These are phyloP conservation scores for Leucophenga montana DNA, from an alignment of 2,888 invertebrate genomes.

Conservation along the genomic window DNA sequence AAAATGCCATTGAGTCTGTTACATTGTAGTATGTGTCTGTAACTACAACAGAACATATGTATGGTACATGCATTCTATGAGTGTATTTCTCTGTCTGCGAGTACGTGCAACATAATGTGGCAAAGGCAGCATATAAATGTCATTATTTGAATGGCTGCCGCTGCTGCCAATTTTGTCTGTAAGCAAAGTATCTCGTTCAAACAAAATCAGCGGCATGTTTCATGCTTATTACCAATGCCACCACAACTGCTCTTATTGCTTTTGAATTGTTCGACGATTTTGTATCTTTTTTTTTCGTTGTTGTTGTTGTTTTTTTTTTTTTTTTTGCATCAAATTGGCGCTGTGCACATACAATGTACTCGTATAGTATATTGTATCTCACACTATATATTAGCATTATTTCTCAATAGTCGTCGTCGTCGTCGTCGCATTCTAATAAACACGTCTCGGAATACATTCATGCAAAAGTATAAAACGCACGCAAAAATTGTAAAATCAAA, in stretches of 20 bases:
- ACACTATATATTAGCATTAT: conserved; percentile 46
- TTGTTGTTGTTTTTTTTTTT: no score
- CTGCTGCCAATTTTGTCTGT: not conserved
- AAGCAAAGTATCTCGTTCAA: no score
- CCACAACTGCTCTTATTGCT: no score
- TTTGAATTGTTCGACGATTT: not conserved
- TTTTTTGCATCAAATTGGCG: not conserved
- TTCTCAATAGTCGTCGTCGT: conserved; percentile 42
- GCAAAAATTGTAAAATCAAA: conserved; percentile 29
- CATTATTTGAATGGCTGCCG: conserved; percentile 1
- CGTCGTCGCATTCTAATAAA: no score
- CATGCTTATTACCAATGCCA: no score
- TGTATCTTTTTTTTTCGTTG: no score
- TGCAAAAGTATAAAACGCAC: conserved; percentile 43
- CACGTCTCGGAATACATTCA: conserved; percentile 17
- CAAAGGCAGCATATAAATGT: conserved; percentile 4
- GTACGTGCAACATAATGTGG: conserved; percentile 14
- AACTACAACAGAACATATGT: no score
- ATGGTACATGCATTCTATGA: not conserved
- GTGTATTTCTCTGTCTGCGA: not conserved
- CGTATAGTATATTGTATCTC: conserved; percentile 57
- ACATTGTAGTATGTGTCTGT: no score
- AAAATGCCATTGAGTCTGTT: not conserved
- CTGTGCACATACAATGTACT: no score
- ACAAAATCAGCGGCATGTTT: no score